Evolutionary conservation across 2,113 vertebrate genomes (phyloP).

Genomic region (Lophius piscatorius): DNA sequence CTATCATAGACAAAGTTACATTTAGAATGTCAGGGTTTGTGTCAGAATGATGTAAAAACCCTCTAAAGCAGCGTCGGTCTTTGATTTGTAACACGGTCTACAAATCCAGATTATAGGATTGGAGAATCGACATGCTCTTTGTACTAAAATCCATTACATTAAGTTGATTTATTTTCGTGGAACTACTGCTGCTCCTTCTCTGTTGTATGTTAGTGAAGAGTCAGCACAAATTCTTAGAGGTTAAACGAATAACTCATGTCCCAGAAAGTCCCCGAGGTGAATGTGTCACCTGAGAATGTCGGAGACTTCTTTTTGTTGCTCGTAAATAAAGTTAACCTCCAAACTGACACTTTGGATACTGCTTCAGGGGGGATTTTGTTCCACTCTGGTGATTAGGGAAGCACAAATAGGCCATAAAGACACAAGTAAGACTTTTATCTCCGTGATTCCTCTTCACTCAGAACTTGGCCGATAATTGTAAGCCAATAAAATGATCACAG

Average conservation of each 20-base stretch:
- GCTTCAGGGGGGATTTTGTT: not conserved
- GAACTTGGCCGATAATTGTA: not conserved
- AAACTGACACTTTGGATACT: not conserved
- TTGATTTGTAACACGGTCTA: too few relatives aligned
- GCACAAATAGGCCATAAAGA: not conserved
- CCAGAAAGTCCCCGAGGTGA: not conserved
- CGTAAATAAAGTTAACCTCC: not conserved
- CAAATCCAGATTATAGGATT: too few relatives aligned
- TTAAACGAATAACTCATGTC: not conserved
- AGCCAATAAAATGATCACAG: not conserved
- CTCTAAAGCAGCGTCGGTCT: too few relatives aligned
- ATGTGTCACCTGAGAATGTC: not conserved
- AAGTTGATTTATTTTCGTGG: too few relatives aligned
- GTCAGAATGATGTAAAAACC: too few relatives aligned
- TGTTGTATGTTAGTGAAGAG: too few relatives aligned
- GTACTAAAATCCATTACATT: too few relatives aligned
- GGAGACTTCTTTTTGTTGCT: not conserved
- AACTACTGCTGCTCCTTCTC: too few relatives aligned
- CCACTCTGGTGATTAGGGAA: not conserved
- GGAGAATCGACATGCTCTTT: too few relatives aligned
- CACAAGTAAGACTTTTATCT: not conserved
- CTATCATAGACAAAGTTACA: too few relatives aligned
- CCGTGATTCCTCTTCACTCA: not conserved
- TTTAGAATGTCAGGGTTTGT: too few relatives aligned
- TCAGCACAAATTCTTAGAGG: too few relatives aligned